Evolutionary conservation across 2,113 vertebrate species (phyloP), one percentile per base, ranked within the genome.

Genomic region (Etheostoma cragini): DNA sequence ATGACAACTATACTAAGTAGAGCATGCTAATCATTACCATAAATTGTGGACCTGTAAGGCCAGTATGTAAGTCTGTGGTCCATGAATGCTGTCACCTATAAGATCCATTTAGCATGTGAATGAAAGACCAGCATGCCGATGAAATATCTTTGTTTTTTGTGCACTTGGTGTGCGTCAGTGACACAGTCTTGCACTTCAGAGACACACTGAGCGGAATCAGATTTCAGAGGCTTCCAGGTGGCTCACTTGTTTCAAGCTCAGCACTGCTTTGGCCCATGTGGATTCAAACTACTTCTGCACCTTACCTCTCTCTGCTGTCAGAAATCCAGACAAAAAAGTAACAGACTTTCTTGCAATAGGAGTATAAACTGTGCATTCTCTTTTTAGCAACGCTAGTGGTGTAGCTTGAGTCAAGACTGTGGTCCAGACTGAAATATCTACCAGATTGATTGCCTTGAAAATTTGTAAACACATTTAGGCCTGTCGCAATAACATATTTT

Each of bases 171-270:
- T 60, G 57, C 35, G 42, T 80, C 49, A 47, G 10, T 47, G 13
- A 42, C 47, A 56, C 38, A 65, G 30, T 45, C 11, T 58, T 53
- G 50, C 33, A 42, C 68, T 82, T 72, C 49, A 76, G 58, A 64
- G 11, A 0, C 83, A 52, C 8, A 53, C 71, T 79, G 79, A 53
- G 80, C 35, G 12, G 66, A 65, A 77, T 85, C 76, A 78, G 78
- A 80, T 88, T 88, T 80, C 35, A 71, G 65, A 65, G 26, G 60
- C 54, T 72, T 75, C 54, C 80, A 69, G 26, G 62, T 86, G 66
- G 52, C 76, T 79, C 54, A 26, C 46, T 22, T 57, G 61, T 53
- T 69, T 8, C 50, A 58, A 54, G 54, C 81, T 71, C 14, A 78
- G 80, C 12, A 53, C 47, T 35, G 12, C 62, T 58, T 22, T 2